Evolutionary conservation across 2,888 invertebrate genomes (phyloP), one percentile per base, ranked within the genome.

Genomic region (Stratiomys singularior): DNA sequence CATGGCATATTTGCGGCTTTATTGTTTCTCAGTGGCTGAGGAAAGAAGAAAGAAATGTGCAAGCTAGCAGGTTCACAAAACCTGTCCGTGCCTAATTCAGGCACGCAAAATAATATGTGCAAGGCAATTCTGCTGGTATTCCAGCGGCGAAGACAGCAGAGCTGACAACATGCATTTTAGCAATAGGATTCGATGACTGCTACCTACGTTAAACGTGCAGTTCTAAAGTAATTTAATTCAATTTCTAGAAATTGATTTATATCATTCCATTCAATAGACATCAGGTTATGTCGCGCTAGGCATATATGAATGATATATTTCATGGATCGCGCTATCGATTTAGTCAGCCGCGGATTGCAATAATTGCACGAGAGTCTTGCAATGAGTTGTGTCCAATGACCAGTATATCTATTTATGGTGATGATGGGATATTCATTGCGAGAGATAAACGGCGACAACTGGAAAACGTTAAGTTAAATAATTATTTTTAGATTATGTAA

Each of bases 241-340:
- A 72, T 72, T 58, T 69, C 69, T 21, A 69, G 69, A 69, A 69
- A 69, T 69, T 72, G 72, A 72, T 72, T 72, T 72, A 72, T 69
- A 69, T 69, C 69, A 44, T 69, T 69, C 23, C 47, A 9, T 69
- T 69, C 46, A 25, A 15, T 21, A 11, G 46, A 67, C 23, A 67
- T 69, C 69, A 25, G 47, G 69, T 47, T 69, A 47, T 23, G 66
- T 44, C 66, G n/a, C 44, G 15, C 52, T 13, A 52, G 52, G 15
- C 52, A 52, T 18, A 52, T 18, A 13, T 18, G 52, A 18, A 13
- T 52, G n/a, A 18, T 44, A 13, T 37, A 9, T 5, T 37, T 3
- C 37, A 37, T 37, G 9, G 37, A 37, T 37, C 37, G 37, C 37
- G 37, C 37, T 9, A 37, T 37, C 5, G 37, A 66, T 11, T 37